Percentiles rank a stretch among this genome's conserved stretches.
Conservation (phyloP, 2,797 vertebrate genomes). For the Channa striata region DNA sequence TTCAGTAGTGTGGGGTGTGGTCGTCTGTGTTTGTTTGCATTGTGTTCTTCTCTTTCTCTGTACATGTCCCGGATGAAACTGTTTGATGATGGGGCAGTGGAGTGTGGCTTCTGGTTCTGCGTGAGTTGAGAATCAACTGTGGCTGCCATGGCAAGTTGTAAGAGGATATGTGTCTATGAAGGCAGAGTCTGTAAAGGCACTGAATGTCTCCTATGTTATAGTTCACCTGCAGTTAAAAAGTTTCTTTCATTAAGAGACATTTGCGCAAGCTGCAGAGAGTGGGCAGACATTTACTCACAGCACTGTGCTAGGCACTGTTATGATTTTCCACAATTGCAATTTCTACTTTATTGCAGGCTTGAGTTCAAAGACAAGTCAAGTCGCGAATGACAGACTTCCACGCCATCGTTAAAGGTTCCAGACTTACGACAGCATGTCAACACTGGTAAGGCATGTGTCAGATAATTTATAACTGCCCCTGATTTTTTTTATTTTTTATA, state of each 20-base stretch:
- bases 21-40: slow-evolving; percentile 6
- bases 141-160: slow-evolving; percentile 46
- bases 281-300: slow-evolving; percentile 28
- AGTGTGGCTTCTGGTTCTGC: slow-evolving; percentile 54
- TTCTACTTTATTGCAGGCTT: slow-evolving; percentile 51
- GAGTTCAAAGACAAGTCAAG: slow-evolving; percentile 67
- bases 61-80: slow-evolving; percentile 12
- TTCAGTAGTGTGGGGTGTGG: background rate
- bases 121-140: slow-evolving; percentile 53
- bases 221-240: slow-evolving; percentile 48
- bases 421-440: slow-evolving; percentile 66
- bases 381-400: slow-evolving; percentile 69
- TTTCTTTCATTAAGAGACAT: slow-evolving; percentile 43
- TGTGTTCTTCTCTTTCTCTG: slow-evolving; percentile 6
- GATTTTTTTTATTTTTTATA: no score
- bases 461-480: slow-evolving; percentile 56
- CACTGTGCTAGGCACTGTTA: slow-evolving; percentile 5
- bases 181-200: slow-evolving; percentile 1
- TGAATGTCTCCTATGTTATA: slow-evolving; percentile 8
- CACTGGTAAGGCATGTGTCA: slow-evolving; percentile 56
- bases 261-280: slow-evolving; percentile 15
- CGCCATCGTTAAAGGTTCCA: slow-evolving; percentile 59
- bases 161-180: slow-evolving; percentile 36
- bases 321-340: slow-evolving; percentile 44
- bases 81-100: slow-evolving; percentile 36